Evolutionary conservation across 2,888 invertebrate species (phyloP).

Genomic region (Hemaris fuciformis): DNA sequence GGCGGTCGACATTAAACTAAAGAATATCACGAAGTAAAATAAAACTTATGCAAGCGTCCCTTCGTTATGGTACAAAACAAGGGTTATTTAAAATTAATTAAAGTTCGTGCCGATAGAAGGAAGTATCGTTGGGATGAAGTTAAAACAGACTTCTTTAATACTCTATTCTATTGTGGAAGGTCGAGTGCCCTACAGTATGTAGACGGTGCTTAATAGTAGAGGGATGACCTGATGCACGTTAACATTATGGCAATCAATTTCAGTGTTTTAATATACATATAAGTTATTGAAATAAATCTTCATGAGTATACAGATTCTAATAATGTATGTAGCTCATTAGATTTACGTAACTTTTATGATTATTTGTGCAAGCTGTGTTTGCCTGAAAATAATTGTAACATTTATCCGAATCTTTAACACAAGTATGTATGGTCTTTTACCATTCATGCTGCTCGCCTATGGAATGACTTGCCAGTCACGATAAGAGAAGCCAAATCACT

Average conservation of each 20-base stretch:
- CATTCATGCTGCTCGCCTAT: no score
- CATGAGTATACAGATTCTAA: no score
- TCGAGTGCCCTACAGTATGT: slow-evolving; percentile 68
- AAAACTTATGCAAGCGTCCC: neutral
- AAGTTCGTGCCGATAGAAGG: neutral
- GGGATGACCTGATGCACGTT: slow-evolving; percentile 50
- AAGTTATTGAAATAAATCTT: no score
- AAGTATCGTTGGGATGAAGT: slow-evolving; percentile 63
- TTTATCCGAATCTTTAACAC: no score
- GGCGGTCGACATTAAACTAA: no score
- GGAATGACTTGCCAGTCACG: no score
- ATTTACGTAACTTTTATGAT: no score
- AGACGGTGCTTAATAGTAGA: slow-evolving; percentile 57
- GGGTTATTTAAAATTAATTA: neutral
- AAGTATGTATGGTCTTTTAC: no score
- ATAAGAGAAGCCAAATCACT: no score
- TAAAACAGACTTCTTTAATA: slow-evolving; percentile 65
- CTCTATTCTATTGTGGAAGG: slow-evolving; percentile 74
- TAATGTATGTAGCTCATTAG: no score
- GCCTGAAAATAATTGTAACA: no score
- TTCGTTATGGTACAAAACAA: neutral
- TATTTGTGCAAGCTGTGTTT: no score
- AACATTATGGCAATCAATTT: slow-evolving; percentile 33
- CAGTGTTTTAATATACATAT: slow-evolving; percentile 11
- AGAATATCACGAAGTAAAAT: neutral